Base-by-base conservation (phyloP, 2,888 invertebrate genomes). In the Nemotelus pantherinus region DNA sequence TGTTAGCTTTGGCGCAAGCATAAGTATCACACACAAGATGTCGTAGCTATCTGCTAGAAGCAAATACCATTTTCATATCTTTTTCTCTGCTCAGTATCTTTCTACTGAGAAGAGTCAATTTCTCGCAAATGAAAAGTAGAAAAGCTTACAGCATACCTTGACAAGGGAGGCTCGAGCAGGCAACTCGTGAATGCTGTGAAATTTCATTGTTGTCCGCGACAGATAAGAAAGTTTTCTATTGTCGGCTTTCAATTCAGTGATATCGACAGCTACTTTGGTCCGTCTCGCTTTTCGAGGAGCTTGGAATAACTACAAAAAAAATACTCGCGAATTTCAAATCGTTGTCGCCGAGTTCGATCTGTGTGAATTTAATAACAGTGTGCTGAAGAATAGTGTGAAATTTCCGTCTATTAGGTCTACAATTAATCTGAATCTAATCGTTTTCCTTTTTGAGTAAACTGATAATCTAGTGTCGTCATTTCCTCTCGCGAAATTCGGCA, bases 211-310 rank as follows among this genome's bases (percentile, higher is more conserved):
- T 47, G 72, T 47, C 47, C 47, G 41, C 58, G 25, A 47, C 5
- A 47, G 47, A 68, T 68, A 68, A 68, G 68, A 68, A 68, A 68
- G 68, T 68, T 68, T 50, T 68, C 68, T 53, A 50, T 68, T n/a
- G 10, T 45, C 39, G 50, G 68, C 10, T 25, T 39, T 41, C 6
- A 44, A 48, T 7, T 53, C 44, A 10, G 39, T 50, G 53, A 68
- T 68, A 68, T 68, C 50, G 39, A 41, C 68, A 5, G 25, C 25
- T 41, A 48, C 53, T 68, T 39, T 25, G 68, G 39, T 47, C 4
- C 68, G 53, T 68, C 68, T 50, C 68, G 68, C 44, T 44, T 25
- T 25, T 25, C 25, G 25, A 25, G 25, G 25, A 25, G 50, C 39
- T 41, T 68, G 3, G 68, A 68, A 41, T 4, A 58, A 25, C 5